Evolutionary conservation across 2,797 vertebrate genomes (phyloP).

Genomic region (Urosaurus nigricauda): DNA sequence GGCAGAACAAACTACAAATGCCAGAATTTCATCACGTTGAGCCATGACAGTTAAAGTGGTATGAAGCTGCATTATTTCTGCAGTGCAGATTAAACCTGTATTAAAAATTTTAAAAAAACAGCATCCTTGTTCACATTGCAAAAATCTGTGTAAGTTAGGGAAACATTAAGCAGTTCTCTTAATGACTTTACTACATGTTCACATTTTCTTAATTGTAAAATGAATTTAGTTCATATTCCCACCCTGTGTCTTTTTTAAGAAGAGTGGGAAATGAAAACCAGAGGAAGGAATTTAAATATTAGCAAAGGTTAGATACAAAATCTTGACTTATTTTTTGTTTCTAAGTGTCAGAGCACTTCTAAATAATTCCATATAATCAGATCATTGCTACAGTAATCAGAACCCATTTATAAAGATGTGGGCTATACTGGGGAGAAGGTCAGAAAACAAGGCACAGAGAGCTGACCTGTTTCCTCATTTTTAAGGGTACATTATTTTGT

Average conservation of each 20-base stretch:
- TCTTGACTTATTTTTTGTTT: background rate
- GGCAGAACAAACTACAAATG: too few species aligned
- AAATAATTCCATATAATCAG: too few species aligned
- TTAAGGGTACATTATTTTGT: background rate
- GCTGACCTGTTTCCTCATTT: background rate
- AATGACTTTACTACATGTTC: background rate
- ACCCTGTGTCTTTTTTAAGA: too few species aligned
- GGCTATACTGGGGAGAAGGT: background rate
- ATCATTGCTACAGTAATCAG: background rate
- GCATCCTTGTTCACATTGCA: background rate
- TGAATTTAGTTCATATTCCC: background rate
- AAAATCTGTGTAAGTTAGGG: background rate
- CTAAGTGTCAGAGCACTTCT: background rate
- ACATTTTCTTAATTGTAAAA: background rate
- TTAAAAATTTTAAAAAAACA: background rate
- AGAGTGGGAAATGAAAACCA: too few species aligned
- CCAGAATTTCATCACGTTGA: too few species aligned
- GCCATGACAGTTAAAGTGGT: too few species aligned
- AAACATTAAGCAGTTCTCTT: background rate
- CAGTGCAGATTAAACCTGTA: too few species aligned
- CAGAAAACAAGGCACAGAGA: too few species aligned
- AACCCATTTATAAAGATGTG: background rate
- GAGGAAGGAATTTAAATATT: too few species aligned
- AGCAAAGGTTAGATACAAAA: background rate
- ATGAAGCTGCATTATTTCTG: too few species aligned